A percentile compares a stretch with the other conserved stretches of the same genome.
Conservation (phyloP, 2,113 vertebrate genomes). For the Callopanchax toddi region DNA sequence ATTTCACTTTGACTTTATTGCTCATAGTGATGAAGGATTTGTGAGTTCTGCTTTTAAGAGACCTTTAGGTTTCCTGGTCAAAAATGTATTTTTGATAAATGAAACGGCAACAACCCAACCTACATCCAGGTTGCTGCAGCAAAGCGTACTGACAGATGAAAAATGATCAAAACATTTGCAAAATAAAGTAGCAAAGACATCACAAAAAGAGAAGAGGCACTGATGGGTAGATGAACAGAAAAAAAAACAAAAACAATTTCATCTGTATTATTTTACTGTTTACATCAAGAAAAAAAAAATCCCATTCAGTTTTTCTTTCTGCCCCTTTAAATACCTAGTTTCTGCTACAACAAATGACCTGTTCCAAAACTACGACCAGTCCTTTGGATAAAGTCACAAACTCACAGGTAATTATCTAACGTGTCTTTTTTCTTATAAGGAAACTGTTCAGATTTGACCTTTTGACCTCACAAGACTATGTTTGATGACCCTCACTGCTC, state of each 20-base stretch:
- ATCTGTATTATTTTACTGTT: not conserved
- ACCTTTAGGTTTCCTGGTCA: not conserved
- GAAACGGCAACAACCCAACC: not conserved
- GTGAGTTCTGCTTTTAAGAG: not conserved
- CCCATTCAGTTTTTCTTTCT: no score
- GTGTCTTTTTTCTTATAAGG: no score
- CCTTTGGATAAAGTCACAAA: not conserved
- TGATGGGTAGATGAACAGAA: conserved; percentile 16
- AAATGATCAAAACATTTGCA: no score
- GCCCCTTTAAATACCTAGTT: not conserved
- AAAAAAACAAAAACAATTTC: not conserved
- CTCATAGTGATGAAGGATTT: not conserved
- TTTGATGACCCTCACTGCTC: conserved; percentile 45
- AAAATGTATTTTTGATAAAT: no score
- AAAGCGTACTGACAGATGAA: no score
- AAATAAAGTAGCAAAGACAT: not conserved
- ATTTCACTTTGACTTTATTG: conserved; percentile 10
- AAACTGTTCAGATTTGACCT: not conserved
- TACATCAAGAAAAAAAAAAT: not conserved
- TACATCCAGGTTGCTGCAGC: no score
- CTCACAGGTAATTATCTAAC: not conserved
- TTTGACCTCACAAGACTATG: not conserved
- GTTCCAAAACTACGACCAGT: not conserved
- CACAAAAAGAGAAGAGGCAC: conserved; percentile 23
- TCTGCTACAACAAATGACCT: conserved; percentile 6